Base-by-base conservation (phyloP, 2,888 invertebrate genomes). In the Eurytoma californica region DNA sequence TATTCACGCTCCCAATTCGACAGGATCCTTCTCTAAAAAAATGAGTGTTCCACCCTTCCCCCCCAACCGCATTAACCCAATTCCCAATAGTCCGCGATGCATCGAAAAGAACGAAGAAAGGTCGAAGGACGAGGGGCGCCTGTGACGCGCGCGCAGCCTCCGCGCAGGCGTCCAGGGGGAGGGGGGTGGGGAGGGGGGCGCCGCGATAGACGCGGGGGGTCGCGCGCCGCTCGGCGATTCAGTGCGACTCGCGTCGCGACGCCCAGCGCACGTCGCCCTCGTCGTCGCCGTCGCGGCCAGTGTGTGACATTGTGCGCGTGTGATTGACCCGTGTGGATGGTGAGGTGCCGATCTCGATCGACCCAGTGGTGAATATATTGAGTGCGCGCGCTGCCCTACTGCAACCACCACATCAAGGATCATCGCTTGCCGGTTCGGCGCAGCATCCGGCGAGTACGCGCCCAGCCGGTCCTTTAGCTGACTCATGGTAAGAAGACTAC, bases 241-340 rank as follows among this genome's bases (percentile, higher is more conserved):
- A 89, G 89, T 89, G 84, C 85, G 84, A 85, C 84, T 85, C 88
- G 87, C 87, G 87, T 85, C 88, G 89, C 86, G 88, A 86, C 84
- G 84, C 85, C 83, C 83, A 47, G 47, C 76, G 77, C 79, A 82
- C 83, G 82, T 39, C 39, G 39, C 39, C 39, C 75, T 82, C 81
- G 51, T 13, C 51, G 66, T 39, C 30, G 30, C 30, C 28, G 20
- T 3, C 39, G 57, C 78, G n/a, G 13, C 4, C 12, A 20, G 61
- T 51, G 60, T 49, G 65, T 57, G 66, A 12, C n/a, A 16, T n/a
- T 67, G 20, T 28, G 51, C 16, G 47, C 51, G n/a, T 16, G 16
- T 24, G n/a, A 12, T 47, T 58, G 39, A 20, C 47, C 47, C 47
- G 58, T 16, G 24, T 60, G 60, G 39, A 60, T 58, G 49, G n/a